Percentiles rank a stretch among this genome's conserved stretches.
These are phyloP conservation scores for Loripinus fragilis DNA, from an alignment of 2,888 invertebrate species.

Conservation along the genomic window DNA sequence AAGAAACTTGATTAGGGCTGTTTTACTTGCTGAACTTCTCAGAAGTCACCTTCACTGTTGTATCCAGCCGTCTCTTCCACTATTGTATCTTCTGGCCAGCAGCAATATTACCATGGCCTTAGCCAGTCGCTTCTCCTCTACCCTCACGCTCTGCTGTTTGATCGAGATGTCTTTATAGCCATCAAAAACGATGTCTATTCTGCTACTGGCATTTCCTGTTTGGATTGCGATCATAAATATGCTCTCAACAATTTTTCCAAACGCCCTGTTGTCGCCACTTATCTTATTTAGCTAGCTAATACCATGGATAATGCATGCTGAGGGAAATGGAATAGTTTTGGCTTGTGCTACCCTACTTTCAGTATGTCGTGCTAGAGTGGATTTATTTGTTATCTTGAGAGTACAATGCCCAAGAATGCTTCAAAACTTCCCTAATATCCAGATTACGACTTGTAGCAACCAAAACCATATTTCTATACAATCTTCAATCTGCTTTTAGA, in stretches of 20 bases:
- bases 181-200: constrained; percentile 55
- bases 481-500: constrained; percentile 10
- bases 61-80: too few species aligned
- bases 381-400: constrained; percentile 59
- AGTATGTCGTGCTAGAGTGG: constrained; percentile 29
- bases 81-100: not conserved
- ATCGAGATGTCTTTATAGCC: constrained; percentile 47
- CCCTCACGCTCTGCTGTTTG: constrained; percentile 43
- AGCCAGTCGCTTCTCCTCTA: not conserved
- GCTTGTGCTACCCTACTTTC: constrained; percentile 37
- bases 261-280: constrained; percentile 29
- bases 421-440: constrained; percentile 40
- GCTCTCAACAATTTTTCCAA: constrained; percentile 8
- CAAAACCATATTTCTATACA: constrained; percentile 44
- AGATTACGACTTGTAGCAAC: constrained; percentile 39
- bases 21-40: too few species aligned
- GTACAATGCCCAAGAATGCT: constrained; percentile 43
- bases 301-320: constrained; percentile 36
- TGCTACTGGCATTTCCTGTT: constrained; percentile 8
- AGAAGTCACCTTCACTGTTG: too few species aligned
- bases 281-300: constrained; percentile 39
- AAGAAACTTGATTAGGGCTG: too few species aligned
- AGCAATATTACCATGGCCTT: not conserved
- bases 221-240: constrained; percentile 29
- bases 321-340: constrained; percentile 30